Percentiles rank a stretch among this genome's conserved stretches.
These are phyloP conservation scores for Thaumetopoea pityocampa DNA, from an alignment of 1,140 invertebrate genomes.

Conservation along the genomic window DNA sequence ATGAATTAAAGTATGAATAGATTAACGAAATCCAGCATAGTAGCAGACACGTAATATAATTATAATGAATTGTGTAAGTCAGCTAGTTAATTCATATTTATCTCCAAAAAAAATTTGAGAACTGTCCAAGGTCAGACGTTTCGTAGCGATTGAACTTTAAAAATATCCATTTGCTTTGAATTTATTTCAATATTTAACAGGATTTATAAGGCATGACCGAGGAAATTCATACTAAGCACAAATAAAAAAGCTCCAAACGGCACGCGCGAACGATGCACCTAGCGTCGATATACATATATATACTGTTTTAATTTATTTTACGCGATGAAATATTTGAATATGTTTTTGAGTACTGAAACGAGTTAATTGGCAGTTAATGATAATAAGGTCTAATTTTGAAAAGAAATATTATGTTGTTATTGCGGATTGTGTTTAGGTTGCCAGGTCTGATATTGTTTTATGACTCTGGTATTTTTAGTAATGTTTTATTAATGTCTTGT, in stretches of 20 bases:
- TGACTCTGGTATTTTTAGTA: too few species aligned
- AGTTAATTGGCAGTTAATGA: too few species aligned
- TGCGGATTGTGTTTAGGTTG: too few species aligned
- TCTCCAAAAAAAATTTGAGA: conserved; percentile 10
- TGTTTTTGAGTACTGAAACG: too few species aligned
- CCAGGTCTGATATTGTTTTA: too few species aligned
- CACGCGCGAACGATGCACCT: conserved; percentile 4
- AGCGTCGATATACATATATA: too few species aligned
- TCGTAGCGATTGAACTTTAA: conserved; percentile 18
- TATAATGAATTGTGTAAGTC: conserved; percentile 4
- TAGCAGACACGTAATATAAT: conserved; percentile 10
- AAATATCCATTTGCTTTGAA: conserved; percentile 19
- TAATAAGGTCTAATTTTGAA: too few species aligned
- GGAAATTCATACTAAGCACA: conserved; percentile 11
- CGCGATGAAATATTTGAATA: neutral
- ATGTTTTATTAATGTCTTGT: too few species aligned
- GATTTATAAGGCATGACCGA: conserved; percentile 52
- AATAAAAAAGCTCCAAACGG: conserved; percentile 15
- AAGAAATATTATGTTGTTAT: too few species aligned
- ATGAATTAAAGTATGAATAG: conserved; percentile 7
- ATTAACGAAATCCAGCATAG: conserved; percentile 16
- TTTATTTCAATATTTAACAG: conserved; percentile 32
- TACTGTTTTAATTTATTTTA: conserved; percentile 9
- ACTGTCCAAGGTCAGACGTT: conserved; percentile 19
- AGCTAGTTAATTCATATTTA: conserved; percentile 13